These are phyloP conservation scores for Tokudaia tokunoshimensis DNA, from an alignment of 2,797 vertebrate genomes.

Conservation along the genomic window DNA sequence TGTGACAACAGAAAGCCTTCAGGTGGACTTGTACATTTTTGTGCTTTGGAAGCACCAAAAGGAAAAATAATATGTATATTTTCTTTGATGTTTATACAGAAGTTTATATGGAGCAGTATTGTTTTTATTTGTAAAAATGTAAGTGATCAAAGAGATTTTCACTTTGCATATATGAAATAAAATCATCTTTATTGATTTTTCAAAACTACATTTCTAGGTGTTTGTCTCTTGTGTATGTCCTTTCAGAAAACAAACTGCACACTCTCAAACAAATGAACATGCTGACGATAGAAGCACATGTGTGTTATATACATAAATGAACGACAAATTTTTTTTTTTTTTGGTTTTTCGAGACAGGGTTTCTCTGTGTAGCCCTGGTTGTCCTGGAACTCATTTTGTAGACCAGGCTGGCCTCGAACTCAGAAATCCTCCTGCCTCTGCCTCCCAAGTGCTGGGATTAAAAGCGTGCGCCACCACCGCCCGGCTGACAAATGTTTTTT, in stretches of 20 bases:
- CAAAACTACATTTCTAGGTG: constrained; percentile 78
- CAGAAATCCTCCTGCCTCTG: too few species aligned
- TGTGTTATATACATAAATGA: neutral
- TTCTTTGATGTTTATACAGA: constrained; percentile 96
- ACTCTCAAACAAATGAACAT: constrained; percentile 27
- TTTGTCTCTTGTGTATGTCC: constrained; percentile 49
- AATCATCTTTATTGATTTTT: constrained; percentile 96
- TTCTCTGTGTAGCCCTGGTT: too few species aligned
- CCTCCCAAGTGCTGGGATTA: too few species aligned
- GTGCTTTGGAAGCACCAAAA: constrained; percentile 92
- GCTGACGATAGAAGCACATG: neutral
- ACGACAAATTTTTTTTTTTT: too few species aligned
- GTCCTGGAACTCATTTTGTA: too few species aligned
- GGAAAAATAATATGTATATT: constrained; percentile 92
- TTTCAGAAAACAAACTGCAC: constrained; percentile 5
- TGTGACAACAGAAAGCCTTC: constrained; percentile 89
- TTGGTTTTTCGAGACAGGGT: too few species aligned
- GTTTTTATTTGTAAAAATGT: constrained; percentile 96
- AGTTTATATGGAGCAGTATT: constrained; percentile 98
- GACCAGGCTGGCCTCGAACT: too few species aligned
- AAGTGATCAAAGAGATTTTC: constrained; percentile 95
- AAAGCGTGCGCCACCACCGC: too few species aligned
- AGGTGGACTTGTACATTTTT: constrained; percentile 90
- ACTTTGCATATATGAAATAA: constrained; percentile 93
- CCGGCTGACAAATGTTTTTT: too few species aligned